Evolutionary conservation across 2,113 vertebrate species (phyloP), one percentile per base, ranked within the genome.

Genomic region (Thunnus thynnus): DNA sequence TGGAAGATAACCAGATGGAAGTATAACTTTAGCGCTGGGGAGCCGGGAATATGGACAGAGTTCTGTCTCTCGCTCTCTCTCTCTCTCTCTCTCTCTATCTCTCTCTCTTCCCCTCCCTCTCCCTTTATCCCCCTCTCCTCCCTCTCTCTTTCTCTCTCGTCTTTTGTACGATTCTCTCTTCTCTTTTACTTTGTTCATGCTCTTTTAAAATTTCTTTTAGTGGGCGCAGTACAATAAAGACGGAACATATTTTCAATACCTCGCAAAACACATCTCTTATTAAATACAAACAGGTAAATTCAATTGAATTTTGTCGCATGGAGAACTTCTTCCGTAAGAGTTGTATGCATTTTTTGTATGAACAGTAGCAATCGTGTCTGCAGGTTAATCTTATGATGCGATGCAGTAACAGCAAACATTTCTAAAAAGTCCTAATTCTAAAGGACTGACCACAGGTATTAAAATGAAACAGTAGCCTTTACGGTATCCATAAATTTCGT

Each of bases 1-100:
- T 97, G 97, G 98, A 98, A 98, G 97, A 98, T 97, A 97, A 98
- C 97, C 98, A 99, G 97, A 98, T 97, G 98, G 97, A 98, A 97
- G 96, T 95, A 96, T 94, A 96, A 95, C 96, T 96, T 95, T 93
- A 96, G 96, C 88, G 78, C 94, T 93, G 92, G 94, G 94, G 93
- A 94, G 91, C 93, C 94, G 90, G 95, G 95, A 92, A 92, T 94
- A 94, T 92, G 92, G 93, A 94, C 88, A 89, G 78, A 86, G 85
- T 71, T 85, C 88, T 91, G 73, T 91, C 78, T 90, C 64, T 76
- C 66, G 6, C 64, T 80, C 66, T 56, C 60, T 52, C 41, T 80
- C 73, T 79, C 74, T 79, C 67, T 63, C 67, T 82, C 55, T 80
- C 58, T 80, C 66, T 56, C 60, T 52, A 30, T 80, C 73, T 79